Evolutionary conservation across 1,140 invertebrate genomes (phyloP).

Genomic region (Galleria mellonella): DNA sequence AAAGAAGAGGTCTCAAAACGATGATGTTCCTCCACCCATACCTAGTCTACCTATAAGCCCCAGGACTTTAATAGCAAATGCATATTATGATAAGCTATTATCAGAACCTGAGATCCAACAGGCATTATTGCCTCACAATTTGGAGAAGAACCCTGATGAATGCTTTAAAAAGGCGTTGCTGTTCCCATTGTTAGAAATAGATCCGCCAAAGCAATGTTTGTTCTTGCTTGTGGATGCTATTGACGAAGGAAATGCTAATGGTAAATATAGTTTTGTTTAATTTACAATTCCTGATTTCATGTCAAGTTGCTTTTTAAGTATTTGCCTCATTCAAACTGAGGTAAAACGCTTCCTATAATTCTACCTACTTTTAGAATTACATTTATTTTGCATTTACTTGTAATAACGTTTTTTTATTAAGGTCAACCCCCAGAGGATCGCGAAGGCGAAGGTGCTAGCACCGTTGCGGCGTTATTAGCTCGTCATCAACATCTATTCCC

Average conservation of each 20-base stretch:
- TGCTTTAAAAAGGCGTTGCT: constrained; percentile 92
- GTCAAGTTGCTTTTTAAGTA: no score
- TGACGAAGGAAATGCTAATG: constrained; percentile 78
- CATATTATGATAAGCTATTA: constrained; percentile 87
- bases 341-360: no score
- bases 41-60: constrained; percentile 78
- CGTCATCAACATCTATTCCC: constrained; percentile 95
- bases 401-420: no score
- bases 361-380: neutral
- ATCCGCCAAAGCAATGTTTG: constrained; percentile 87
- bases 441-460: constrained; percentile 69
- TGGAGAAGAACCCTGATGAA: constrained; percentile 90
- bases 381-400: neutral
- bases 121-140: constrained; percentile 80
- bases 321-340: no score
- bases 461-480: constrained; percentile 90
- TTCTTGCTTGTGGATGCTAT: constrained; percentile 94
- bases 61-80: constrained; percentile 81
- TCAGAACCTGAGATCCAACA: constrained; percentile 85
- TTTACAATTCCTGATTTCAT: no score
- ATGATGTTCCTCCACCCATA: constrained; percentile 73
- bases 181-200: constrained; percentile 89
- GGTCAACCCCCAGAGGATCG: constrained; percentile 8
- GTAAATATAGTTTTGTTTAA: constrained; percentile 15
- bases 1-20: constrained; percentile 30